These are phyloP conservation scores for Silurus asotus DNA, from an alignment of 2,113 vertebrate genomes.

Conservation along the genomic window DNA sequence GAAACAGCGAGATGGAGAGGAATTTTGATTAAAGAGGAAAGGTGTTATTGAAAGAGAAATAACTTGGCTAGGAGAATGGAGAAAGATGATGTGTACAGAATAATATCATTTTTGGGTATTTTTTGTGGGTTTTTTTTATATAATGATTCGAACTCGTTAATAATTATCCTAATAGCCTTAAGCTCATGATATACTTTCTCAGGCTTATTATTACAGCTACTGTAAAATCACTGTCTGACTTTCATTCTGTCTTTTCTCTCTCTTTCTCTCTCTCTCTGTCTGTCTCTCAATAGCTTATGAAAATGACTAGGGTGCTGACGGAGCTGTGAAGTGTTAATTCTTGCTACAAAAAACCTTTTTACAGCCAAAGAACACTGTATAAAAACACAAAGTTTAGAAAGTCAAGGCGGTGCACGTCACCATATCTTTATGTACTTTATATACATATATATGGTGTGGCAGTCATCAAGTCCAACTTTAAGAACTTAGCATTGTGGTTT, in stretches of 20 bases:
- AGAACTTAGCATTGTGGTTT: no score
- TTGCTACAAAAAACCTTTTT: background rate
- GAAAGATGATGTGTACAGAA: background rate
- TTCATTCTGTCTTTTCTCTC: no score
- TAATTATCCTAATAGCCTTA: slow-evolving; percentile 8
- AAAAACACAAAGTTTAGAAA: background rate
- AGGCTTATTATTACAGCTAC: slow-evolving; percentile 2
- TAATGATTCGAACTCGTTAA: background rate
- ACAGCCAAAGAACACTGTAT: background rate
- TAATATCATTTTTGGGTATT: background rate
- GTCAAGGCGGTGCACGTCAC: background rate
- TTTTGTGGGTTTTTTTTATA: background rate
- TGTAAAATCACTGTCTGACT: background rate
- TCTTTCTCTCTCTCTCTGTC: background rate
- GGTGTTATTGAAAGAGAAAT: slow-evolving; percentile 7
- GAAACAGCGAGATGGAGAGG: background rate
- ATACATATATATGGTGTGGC: no score
- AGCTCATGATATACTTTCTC: background rate
- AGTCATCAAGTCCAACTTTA: no score
- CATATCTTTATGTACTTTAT: no score
- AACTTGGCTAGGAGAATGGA: background rate
- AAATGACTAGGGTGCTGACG: slow-evolving; percentile 17
- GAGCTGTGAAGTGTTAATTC: background rate
- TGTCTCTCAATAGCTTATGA: slow-evolving; percentile 29
- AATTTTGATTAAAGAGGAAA: slow-evolving; percentile 1